Conservation (phyloP, 1,140 invertebrate species). For the Bombus superbus region DNA sequence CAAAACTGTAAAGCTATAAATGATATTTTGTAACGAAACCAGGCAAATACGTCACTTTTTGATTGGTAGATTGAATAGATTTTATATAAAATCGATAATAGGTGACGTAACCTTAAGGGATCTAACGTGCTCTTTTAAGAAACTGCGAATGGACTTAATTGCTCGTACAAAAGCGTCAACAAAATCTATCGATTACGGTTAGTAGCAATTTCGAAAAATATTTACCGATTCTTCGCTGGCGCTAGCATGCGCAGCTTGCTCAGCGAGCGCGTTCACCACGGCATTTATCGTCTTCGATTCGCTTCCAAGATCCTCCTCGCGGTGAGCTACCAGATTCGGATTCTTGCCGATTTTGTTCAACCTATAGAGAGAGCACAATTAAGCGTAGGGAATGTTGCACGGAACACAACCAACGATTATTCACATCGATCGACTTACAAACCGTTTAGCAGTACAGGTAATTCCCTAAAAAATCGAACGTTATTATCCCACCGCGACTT, state of each 20-base stretch:
- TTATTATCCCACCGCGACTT: constrained; percentile 32
- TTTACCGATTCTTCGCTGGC: constrained; percentile 89
- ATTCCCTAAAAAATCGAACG: constrained; percentile 50
- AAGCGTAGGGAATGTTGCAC: constrained; percentile 83
- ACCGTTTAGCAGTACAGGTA: constrained; percentile 74
- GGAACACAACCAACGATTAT: constrained; percentile 79
- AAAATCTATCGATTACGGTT: not conserved
- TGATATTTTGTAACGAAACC: too few species aligned
- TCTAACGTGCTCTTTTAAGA: too few species aligned
- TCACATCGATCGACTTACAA: constrained; percentile 77
- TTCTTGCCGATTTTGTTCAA: constrained; percentile 99
- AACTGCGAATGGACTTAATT: too few species aligned
- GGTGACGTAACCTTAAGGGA: too few species aligned
- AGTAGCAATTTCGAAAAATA: not conserved
- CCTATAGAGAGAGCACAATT: constrained; percentile 83
- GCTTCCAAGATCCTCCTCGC: constrained; percentile 93
- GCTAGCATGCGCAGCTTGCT: constrained; percentile 92
- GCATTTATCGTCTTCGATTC: constrained; percentile 96
- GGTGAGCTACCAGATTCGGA: constrained; percentile 96
- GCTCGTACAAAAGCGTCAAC: not conserved
- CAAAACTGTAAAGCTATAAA: too few species aligned
- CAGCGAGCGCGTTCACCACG: constrained; percentile 94
- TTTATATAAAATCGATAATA: too few species aligned
- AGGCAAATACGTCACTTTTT: too few species aligned
- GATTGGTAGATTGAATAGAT: too few species aligned